phyloP scores from a whole-genome alignment of 2,888 invertebrate species.

The Sinotaia quadrata region DNA sequence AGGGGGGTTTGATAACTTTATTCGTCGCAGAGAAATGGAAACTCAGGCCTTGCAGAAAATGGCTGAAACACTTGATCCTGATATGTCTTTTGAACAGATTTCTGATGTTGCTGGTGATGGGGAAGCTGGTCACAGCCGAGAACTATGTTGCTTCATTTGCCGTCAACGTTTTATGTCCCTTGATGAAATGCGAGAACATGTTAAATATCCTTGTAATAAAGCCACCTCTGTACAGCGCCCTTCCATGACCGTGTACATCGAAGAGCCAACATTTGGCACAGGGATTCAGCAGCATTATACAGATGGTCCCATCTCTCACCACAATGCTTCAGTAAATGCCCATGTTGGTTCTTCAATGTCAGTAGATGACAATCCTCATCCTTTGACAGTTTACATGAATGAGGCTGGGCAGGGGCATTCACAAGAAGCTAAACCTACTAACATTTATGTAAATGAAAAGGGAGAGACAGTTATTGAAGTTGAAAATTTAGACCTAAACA shows the following conservation, averaged over 20 bases:
- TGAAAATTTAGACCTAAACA: slow-evolving; percentile 35
- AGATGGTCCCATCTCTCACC: neutral
- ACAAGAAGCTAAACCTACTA: slow-evolving; percentile 31
- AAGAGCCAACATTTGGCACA: slow-evolving; percentile 24
- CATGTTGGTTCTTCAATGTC: neutral
- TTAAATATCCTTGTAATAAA: slow-evolving; percentile 53
- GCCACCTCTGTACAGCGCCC: slow-evolving; percentile 10
- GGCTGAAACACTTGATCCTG: slow-evolving; percentile 25
- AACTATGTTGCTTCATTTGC: slow-evolving; percentile 55
- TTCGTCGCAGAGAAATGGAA: slow-evolving; percentile 38
- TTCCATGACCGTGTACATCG: slow-evolving; percentile 10
- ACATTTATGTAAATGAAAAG: slow-evolving; percentile 39
- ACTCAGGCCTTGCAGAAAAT: slow-evolving; percentile 38
- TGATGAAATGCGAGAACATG: slow-evolving; percentile 57
- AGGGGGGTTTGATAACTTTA: slow-evolving; percentile 35
- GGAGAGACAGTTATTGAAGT: slow-evolving; percentile 41
- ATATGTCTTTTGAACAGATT: slow-evolving; percentile 8
- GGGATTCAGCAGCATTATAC: slow-evolving; percentile 26
- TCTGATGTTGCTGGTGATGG: slow-evolving; percentile 1
- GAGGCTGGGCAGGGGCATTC: neutral
- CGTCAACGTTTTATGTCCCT: slow-evolving; percentile 48
- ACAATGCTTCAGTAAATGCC: neutral
- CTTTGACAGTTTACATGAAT: slow-evolving; percentile 25
- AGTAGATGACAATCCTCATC: slow-evolving; percentile 11
- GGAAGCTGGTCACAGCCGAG: slow-evolving; percentile 15